Conservation (phyloP, 2,113 vertebrate genomes). For the Rana temporaria region DNA sequence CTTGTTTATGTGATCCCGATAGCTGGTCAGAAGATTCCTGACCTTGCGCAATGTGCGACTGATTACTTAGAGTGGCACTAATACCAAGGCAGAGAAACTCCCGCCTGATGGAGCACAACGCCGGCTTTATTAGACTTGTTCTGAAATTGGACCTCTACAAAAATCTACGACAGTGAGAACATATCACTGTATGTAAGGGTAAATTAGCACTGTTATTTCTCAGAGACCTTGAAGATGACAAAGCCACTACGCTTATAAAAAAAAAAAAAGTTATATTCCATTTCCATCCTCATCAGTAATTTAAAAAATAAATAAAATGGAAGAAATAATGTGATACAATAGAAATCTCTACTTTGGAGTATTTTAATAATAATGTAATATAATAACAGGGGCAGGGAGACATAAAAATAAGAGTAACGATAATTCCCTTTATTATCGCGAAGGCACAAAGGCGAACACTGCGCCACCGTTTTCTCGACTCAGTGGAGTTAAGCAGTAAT, state of each 20-base stretch:
- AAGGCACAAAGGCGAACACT: conserved; percentile 28
- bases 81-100: no score
- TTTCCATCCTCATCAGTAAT: neutral
- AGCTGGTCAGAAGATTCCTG: neutral
- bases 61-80: no score
- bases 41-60: no score
- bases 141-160: neutral
- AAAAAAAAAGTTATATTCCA: neutral
- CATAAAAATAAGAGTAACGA: conserved; percentile 48
- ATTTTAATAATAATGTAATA: conserved; percentile 42
- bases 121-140: neutral
- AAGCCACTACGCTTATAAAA: neutral
- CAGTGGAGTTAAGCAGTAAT: conserved; percentile 35
- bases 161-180: neutral
- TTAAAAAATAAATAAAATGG: conserved; percentile 13
- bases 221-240: neutral
- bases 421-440: conserved; percentile 47
- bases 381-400: conserved; percentile 28
- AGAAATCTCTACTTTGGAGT: neutral
- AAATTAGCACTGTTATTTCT: neutral
- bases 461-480: conserved; percentile 9
- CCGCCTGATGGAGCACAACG: neutral
- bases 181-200: neutral
- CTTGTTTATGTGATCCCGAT: neutral
- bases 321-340: conserved; percentile 21